phyloP scores from a whole-genome alignment of 1,140 invertebrate genomes.

The Trigoniulus corallinus region DNA sequence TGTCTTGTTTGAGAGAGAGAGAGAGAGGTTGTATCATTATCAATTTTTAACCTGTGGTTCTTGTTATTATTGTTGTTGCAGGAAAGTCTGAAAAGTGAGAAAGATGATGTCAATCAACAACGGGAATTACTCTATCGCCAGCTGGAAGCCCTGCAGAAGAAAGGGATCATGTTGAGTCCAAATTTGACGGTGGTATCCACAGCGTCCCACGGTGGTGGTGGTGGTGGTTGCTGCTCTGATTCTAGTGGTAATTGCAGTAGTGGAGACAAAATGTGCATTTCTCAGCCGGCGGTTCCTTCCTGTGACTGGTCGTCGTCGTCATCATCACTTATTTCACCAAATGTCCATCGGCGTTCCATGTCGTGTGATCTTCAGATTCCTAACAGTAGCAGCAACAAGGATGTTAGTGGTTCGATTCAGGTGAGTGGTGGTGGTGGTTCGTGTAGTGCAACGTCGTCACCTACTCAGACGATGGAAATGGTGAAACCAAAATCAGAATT shows the following conservation, averaged over 20 bases:
- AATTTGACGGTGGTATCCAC: constrained; percentile 16
- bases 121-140: constrained; percentile 67
- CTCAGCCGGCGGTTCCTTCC: constrained; percentile 23
- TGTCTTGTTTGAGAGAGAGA: too few relatives aligned
- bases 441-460: background rate
- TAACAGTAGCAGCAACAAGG: background rate
- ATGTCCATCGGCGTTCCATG: constrained; percentile 8
- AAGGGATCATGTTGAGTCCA: constrained; percentile 40
- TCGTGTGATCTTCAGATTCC: constrained; percentile 5
- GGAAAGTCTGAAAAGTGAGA: constrained; percentile 49
- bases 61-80: too few relatives aligned
- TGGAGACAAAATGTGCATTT: constrained; percentile 10
- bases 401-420: background rate
- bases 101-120: constrained; percentile 67
- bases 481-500: background rate
- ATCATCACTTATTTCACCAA: background rate
- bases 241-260: background rate
- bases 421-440: background rate
- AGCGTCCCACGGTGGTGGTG: background rate
- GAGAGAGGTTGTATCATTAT: too few relatives aligned
- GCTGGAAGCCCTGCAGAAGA: constrained; percentile 54
- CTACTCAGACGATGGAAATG: constrained; percentile 4
- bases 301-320: constrained; percentile 13
- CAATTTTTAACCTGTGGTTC: too few relatives aligned
- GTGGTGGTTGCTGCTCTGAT: constrained; percentile 9